Evolutionary conservation across 2,797 vertebrate species (phyloP), one percentile per base, ranked within the genome.

Genomic region (Sylvilagus floridanus): DNA sequence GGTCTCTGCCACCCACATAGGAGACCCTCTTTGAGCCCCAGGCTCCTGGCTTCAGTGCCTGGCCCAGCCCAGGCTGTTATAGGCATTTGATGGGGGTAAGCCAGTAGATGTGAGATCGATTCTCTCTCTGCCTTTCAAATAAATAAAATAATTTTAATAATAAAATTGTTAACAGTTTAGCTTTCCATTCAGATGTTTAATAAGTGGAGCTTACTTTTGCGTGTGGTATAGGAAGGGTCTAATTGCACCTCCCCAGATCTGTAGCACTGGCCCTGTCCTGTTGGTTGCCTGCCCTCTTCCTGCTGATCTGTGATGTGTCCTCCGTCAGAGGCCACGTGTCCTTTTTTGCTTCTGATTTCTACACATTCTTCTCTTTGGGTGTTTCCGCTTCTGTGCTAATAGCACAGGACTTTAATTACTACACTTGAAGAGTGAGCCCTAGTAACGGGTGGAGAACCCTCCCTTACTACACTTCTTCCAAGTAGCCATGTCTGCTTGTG

Each of bases 321-420:
- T 71, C 50, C 50, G 1, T 66, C 10, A 1, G 30, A 4, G 21
- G 17, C n/a, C 14, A 16, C 63, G 28, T 66, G 30, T 28, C 57
- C 8, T 2, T 8, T 11, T 93, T 93, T 57, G 2, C 87, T 79
- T 88, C 57, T 76, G 54, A 94, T 85, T 93, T 32, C 65, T 68
- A 17, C 19, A 26, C 57, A 28, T 19, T 87, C 13, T 71, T 35
- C 42, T 35, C 52, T 73, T 68, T 57, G 42, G 11, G 54, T 30
- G 1, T 71, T 42, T 83, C 50, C 75, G 42, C 63, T 78, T 37
- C 73, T 22, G 1, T 47, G 62, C 37, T 79, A 30, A 63, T 54
- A 62, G 22, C 71, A 42, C 82, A 63, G 6, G 26, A 4, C 24
- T 88, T 47, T 84, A 77, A 68, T 68, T 79, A 57, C 57, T 37